Base-by-base conservation (phyloP, 2,888 invertebrate species). In the Drosophila antonietae region DNA sequence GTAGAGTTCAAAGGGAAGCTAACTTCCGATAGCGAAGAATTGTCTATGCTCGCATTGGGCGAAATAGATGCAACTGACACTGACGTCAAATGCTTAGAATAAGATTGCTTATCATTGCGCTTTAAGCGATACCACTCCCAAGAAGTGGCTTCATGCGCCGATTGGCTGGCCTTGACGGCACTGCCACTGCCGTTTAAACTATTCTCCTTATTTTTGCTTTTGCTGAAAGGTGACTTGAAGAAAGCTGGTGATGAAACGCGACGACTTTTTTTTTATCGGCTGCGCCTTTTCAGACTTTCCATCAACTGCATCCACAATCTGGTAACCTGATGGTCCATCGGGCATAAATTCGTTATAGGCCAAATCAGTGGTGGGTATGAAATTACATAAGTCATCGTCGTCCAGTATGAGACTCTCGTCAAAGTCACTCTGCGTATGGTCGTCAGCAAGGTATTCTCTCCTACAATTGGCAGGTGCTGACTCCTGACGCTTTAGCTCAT, bases 231-330 rank as follows among this genome's bases (percentile, higher is more conserved):
- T 14, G 93, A 91, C 82, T 94, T 94, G 33, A 95, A 91, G 81
- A 95, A 95, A 1, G 94, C 94, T 1, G 95, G 95, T 46, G 95
- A 95, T 8, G 95, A 95, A 15, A 95, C 87, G 52, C 95, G 93
- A 44, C 95, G 92, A 1, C 94, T 93, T 79, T 94, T 94, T 94
- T 14, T 93, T 90, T 0, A 10, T 67, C 20, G 47, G 33, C 60
- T 66, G 62, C 58, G 73, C 82, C 75, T 76, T 85, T n/a, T 63
- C 81, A 31, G 80, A 53, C 59, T 86, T 83, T 5, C 74, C 73
- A 35, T 82, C 80, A 0, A 77, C 62, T 4, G 74, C 72, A 43
- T 85, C 84, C 47, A 78, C 63, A 20, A 90, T 90, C 28, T 92
- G 90, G 75, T 90, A 91, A 28, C 92, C 92, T 3, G 91, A 91